phyloP scores from a whole-genome alignment of 2,113 vertebrate species.

The Percopsis transmontana region DNA sequence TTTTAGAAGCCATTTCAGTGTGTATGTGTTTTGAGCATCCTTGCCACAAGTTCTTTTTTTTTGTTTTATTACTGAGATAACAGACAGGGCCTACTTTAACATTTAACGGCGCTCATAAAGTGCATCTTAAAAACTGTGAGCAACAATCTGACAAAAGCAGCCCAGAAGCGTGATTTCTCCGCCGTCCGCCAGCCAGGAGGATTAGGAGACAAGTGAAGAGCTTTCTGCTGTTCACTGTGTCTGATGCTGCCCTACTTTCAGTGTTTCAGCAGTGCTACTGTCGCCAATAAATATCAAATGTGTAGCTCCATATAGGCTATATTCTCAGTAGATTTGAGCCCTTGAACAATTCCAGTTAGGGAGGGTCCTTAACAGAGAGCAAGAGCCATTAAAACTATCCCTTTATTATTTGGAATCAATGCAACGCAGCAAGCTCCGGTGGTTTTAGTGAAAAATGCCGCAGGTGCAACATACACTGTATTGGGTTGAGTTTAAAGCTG shows the following conservation, averaged over 20 bases:
- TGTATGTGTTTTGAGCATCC: no score
- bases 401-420: no score
- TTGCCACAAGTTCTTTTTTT: no score
- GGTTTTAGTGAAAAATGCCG: no score
- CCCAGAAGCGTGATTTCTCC: conserved; percentile 1
- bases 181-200: conserved; percentile 17
- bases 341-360: neutral
- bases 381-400: neutral
- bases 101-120: neutral
- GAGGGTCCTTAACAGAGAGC: neutral
- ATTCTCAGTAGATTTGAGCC: neutral
- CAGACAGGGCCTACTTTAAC: neutral
- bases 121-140: conserved; percentile 17
- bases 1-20: no score
- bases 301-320: conserved; percentile 7
- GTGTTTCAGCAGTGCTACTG: conserved; percentile 12
- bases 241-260: conserved; percentile 41
- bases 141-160: conserved; percentile 18
- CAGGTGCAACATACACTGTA: no score
- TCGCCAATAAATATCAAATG: conserved; percentile 13
- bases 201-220: conserved; percentile 32
- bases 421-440: no score
- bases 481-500: no score
- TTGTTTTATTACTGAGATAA: no score
- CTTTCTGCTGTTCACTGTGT: conserved; percentile 35